Percentiles rank a stretch among this genome's conserved stretches.
Evolutionary conservation across 2,113 vertebrate genomes (phyloP).

Genomic region (Gallinago undulata): DNA sequence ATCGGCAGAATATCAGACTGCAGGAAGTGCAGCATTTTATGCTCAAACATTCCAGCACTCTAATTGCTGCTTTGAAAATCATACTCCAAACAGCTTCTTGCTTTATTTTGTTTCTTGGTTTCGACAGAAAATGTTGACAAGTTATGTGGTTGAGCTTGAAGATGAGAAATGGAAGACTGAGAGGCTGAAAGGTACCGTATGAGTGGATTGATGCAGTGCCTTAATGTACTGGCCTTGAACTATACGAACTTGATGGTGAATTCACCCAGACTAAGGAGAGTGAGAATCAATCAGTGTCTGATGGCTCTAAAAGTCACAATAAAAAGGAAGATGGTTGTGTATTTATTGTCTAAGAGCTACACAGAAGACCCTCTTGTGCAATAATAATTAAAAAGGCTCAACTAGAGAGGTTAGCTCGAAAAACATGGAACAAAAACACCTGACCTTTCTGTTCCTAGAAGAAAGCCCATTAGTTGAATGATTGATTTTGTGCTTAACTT

Average conservation of each 20-base stretch:
- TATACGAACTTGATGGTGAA: slow-evolving; percentile 2
- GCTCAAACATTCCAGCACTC: not conserved
- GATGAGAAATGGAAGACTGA: not conserved
- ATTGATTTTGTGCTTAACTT: slow-evolving; percentile 33
- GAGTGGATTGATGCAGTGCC: slow-evolving; percentile 15
- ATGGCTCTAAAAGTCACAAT: slow-evolving; percentile 34
- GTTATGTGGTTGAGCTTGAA: not conserved
- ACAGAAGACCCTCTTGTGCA: not conserved
- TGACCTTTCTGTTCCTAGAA: slow-evolving; percentile 38
- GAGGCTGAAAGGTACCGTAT: not conserved
- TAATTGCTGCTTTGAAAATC: slow-evolving; percentile 18
- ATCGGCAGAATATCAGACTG: not conserved
- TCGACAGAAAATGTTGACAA: not conserved
- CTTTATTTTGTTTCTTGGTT: not conserved
- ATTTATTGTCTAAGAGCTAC: slow-evolving; percentile 22
- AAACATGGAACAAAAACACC: not conserved
- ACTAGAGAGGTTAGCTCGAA: slow-evolving; percentile 7
- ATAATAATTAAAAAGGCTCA: slow-evolving; percentile 41
- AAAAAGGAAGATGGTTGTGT: slow-evolving; percentile 29
- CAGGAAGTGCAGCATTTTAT: not conserved
- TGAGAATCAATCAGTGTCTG: slow-evolving; percentile 45
- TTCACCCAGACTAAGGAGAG: slow-evolving; percentile 42
- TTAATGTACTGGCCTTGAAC: slow-evolving; percentile 56
- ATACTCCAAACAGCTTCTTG: not conserved
- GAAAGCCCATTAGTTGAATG: slow-evolving; percentile 45